These are phyloP conservation scores for Amyelois transitella DNA, from an alignment of 1,140 invertebrate species.

Conservation along the genomic window DNA sequence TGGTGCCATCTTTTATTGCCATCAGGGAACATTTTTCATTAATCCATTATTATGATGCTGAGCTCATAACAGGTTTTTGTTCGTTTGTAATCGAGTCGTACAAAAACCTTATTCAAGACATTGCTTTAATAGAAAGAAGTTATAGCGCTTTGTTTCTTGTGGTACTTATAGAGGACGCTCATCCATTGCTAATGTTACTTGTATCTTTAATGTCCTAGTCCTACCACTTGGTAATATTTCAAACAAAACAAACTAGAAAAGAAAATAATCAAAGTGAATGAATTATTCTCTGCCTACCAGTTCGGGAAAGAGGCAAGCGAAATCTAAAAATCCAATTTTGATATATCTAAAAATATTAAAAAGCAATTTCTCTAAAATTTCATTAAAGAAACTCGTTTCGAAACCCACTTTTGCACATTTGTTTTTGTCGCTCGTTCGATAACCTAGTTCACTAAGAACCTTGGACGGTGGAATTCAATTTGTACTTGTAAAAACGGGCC, in stretches of 20 bases:
- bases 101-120: neutral
- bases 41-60: conserved; percentile 47
- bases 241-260: no score
- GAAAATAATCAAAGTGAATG: no score
- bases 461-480: conserved; percentile 62
- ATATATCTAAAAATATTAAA: neutral
- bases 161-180: neutral
- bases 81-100: conserved; percentile 1
- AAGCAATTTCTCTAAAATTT: neutral
- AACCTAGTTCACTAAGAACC: conserved; percentile 52
- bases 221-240: no score
- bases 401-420: neutral
- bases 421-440: conserved; percentile 28
- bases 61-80: neutral
- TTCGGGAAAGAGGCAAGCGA: no score
- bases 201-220: no score
- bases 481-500: conserved; percentile 64
- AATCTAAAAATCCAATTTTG: neutral
- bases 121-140: neutral
- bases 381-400: neutral
- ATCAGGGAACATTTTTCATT: conserved; percentile 62
- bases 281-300: no score
- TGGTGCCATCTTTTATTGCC: conserved; percentile 64
- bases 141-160: neutral
- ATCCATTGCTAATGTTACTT: neutral